These are phyloP conservation scores for Ctenicera cuprea DNA, from an alignment of 2,888 invertebrate species.

Conservation along the genomic window DNA sequence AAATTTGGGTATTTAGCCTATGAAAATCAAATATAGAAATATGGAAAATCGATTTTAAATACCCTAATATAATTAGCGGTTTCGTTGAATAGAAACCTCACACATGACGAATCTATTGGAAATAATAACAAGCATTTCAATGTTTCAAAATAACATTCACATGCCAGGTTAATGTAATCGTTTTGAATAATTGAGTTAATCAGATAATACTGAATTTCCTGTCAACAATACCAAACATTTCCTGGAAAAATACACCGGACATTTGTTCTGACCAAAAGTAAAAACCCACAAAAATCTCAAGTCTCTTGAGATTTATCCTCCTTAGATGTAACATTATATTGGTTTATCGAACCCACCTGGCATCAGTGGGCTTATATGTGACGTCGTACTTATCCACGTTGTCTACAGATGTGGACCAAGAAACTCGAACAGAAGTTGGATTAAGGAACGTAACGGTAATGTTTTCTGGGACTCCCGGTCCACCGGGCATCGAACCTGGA, in stretches of 20 bases:
- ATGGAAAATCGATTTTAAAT: conserved; percentile 3
- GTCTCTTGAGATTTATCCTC: neutral
- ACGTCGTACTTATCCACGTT: conserved; percentile 93
- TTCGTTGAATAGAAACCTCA: too few species aligned
- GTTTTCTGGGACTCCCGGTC: conserved; percentile 86
- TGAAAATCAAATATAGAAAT: neutral
- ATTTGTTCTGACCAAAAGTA: neutral
- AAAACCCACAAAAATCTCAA: neutral
- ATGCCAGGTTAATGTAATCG: too few species aligned
- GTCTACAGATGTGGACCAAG: conserved; percentile 89
- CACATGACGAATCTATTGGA: too few species aligned
- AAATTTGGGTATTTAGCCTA: neutral
- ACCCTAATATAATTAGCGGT: neutral
- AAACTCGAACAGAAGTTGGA: conserved; percentile 89
- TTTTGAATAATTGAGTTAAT: too few species aligned
- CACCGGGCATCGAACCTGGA: conserved; percentile 85
- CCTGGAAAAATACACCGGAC: too few species aligned
- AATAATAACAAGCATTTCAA: too few species aligned
- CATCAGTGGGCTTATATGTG: conserved; percentile 92
- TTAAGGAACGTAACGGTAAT: conserved; percentile 92
- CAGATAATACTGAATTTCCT: too few species aligned
- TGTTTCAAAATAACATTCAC: too few species aligned
- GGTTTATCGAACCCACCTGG: conserved; percentile 79
- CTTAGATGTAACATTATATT: conserved; percentile 16
- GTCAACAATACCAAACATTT: too few species aligned